Evolutionary conservation across 2,797 vertebrate genomes (phyloP).

Genomic region (Gallinago nigripennis): DNA sequence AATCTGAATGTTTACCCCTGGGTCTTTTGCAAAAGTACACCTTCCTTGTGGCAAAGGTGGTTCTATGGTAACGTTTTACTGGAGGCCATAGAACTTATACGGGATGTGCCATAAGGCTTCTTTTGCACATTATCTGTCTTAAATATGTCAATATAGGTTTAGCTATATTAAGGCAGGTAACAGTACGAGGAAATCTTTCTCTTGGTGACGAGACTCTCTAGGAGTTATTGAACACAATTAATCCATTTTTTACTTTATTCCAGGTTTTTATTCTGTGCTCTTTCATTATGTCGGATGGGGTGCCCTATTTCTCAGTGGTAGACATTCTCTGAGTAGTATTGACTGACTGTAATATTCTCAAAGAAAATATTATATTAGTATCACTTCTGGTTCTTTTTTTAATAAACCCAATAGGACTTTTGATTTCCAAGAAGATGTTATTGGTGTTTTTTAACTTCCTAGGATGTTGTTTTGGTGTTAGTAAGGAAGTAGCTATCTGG

Average conservation of each 20-base stretch:
- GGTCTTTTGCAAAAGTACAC: slow-evolving; percentile 60
- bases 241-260: slow-evolving; percentile 36
- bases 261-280: slow-evolving; percentile 7
- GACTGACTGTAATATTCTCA: neutral
- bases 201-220: slow-evolving; percentile 1
- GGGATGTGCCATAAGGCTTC: slow-evolving; percentile 51
- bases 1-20: slow-evolving; percentile 67
- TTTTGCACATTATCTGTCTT: slow-evolving; percentile 46
- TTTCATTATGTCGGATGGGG: neutral
- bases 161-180: slow-evolving; percentile 25
- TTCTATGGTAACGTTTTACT: slow-evolving; percentile 76
- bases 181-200: neutral
- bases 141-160: slow-evolving; percentile 31
- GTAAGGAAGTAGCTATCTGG: neutral
- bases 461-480: neutral
- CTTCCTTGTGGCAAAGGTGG: slow-evolving; percentile 62
- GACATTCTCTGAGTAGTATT: neutral
- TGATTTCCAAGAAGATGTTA: neutral
- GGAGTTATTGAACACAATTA: neutral
- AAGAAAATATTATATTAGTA: neutral
- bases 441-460: slow-evolving; percentile 2
- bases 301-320: neutral
- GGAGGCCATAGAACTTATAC: slow-evolving; percentile 55
- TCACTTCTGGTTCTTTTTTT: neutral
- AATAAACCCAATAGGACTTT: neutral